A percentile compares a stretch with the other conserved stretches of the same genome.
phyloP scores from a whole-genome alignment of 2,797 vertebrate genomes.

The Carcharodon carcharias region DNA sequence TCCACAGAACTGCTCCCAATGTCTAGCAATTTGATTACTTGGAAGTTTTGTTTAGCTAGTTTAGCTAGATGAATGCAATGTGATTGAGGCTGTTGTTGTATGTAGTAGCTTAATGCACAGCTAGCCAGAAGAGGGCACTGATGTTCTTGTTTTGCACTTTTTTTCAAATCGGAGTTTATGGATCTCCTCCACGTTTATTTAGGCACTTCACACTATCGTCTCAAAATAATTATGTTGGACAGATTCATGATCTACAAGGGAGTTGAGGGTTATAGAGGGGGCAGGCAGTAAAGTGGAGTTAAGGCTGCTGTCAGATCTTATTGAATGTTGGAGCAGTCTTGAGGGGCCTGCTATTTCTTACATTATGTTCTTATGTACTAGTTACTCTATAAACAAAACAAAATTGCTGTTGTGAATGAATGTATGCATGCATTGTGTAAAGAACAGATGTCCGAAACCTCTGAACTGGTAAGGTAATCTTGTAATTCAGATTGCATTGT shows the following conservation, averaged over 20 bases:
- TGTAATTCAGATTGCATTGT: not conserved
- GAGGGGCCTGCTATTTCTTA: too few species aligned
- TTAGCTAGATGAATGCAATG: not conserved
- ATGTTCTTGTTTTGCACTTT: not conserved
- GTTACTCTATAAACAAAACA: not conserved
- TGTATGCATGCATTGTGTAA: not conserved
- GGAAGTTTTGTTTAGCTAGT: not conserved
- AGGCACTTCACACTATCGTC: not conserved
- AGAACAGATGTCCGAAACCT: not conserved
- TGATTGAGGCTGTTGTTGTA: not conserved
- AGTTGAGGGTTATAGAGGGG: not conserved
- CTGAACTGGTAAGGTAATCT: not conserved
- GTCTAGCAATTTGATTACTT: not conserved
- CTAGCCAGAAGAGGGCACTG: slow-evolving; percentile 13
- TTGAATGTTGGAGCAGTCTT: not conserved
- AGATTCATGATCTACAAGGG: not conserved
- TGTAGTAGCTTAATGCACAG: not conserved
- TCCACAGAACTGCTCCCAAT: not conserved
- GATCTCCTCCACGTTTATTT: not conserved
- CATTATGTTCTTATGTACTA: too few species aligned
- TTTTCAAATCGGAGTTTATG: not conserved
- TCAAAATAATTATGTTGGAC: not conserved
- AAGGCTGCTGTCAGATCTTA: not conserved
- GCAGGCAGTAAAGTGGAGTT: not conserved
- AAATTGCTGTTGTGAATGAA: not conserved